Percentiles rank a stretch among this genome's conserved stretches.
phyloP scores from a whole-genome alignment of 2,888 invertebrate species.

The Frankliniella fusca region DNA sequence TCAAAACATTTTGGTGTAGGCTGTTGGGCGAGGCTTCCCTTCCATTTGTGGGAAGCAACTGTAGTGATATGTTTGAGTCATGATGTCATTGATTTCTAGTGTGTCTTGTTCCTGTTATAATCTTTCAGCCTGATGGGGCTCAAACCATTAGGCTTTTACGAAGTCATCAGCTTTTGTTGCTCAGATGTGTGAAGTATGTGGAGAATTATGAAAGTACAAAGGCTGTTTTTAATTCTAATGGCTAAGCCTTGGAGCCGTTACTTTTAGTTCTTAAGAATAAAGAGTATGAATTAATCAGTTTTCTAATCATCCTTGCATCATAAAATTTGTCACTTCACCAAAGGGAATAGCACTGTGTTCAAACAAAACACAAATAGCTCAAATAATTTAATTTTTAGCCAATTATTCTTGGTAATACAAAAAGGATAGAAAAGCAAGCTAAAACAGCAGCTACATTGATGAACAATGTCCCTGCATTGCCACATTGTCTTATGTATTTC shows the following conservation, averaged over 20 bases:
- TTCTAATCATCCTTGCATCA: not conserved
- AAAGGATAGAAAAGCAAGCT: not conserved
- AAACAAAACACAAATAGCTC: not conserved
- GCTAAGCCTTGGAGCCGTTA: constrained; percentile 7
- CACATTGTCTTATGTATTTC: constrained; percentile 3
- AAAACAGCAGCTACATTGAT: not conserved
- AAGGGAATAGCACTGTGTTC: not conserved
- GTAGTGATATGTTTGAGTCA: constrained; percentile 18
- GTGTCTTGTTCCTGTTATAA: not conserved
- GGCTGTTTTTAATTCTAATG: not conserved
- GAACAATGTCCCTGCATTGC: not conserved
- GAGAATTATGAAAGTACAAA: not conserved
- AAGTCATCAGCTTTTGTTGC: not conserved
- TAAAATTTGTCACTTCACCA: not conserved
- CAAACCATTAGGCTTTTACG: not conserved
- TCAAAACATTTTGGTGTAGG: not conserved
- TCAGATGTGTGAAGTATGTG: not conserved
- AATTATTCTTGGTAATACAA: not conserved
- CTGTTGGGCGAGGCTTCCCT: not conserved
- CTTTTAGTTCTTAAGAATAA: not conserved
- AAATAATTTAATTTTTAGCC: not conserved
- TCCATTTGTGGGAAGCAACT: not conserved
- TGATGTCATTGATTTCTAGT: constrained; percentile 11
- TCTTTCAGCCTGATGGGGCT: not conserved
- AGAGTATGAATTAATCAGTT: not conserved